A percentile compares a stretch with the other conserved stretches of the same genome.
These are phyloP conservation scores for Alcis repandata DNA, from an alignment of 2,888 invertebrate species.

Conservation along the genomic window DNA sequence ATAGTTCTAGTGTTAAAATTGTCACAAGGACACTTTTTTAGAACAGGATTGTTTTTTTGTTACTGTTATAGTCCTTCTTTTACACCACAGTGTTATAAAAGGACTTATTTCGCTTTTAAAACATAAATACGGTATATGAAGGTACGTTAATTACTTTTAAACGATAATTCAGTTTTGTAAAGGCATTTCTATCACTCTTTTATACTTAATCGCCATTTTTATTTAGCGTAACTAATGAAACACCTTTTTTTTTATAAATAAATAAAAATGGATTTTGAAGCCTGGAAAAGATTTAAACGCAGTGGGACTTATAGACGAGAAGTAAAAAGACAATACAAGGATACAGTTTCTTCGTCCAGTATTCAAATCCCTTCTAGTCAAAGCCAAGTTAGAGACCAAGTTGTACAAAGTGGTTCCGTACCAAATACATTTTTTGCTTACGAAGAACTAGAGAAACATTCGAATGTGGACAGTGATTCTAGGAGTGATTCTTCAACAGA, in stretches of 20 bases:
- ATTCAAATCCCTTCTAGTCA: neutral
- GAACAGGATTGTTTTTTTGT: constrained; percentile 1
- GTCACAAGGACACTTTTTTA: neutral
- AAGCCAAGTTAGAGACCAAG: neutral
- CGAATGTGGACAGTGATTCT: neutral
- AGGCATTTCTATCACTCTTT: neutral
- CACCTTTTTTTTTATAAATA: neutral
- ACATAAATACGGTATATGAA: constrained; percentile 1
- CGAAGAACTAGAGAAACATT: neutral
- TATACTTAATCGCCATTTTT: neutral
- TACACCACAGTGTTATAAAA: neutral
- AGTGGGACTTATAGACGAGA: constrained; percentile 1
- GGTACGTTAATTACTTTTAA: neutral
- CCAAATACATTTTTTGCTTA: neutral
- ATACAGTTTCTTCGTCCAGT: too few relatives aligned
- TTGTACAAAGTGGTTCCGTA: too few relatives aligned
- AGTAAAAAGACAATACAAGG: constrained; percentile 13
- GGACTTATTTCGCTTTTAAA: neutral
- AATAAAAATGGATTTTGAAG: neutral
- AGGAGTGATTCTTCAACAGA: neutral
- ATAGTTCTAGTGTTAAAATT: constrained; percentile 6
- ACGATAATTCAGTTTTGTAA: constrained; percentile 8
- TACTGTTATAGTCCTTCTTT: neutral
- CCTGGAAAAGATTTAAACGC: constrained; percentile 5
- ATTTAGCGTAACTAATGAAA: neutral